Evolutionary conservation across 2,888 invertebrate genomes (phyloP), one percentile per base, ranked within the genome.

Genomic region (Dorcus hopei): DNA sequence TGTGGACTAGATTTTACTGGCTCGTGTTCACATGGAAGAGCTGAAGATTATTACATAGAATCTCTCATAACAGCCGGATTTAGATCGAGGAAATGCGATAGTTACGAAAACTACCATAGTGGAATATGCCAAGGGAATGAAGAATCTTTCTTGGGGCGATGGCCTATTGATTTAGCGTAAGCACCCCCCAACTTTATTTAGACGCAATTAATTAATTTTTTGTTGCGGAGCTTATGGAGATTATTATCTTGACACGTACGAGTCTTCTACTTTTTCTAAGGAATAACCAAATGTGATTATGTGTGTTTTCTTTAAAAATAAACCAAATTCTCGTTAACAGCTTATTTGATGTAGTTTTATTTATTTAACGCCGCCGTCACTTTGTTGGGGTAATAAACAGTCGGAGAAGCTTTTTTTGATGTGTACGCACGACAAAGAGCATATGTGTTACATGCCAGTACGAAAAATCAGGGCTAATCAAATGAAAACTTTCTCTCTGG

Each of bases 41-140:
- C 79, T 3, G 70, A 72, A n/a, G 33, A 63, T 39, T 79, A 76
- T 58, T 79, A 73, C 57, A 69, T 73, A 9, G 79, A 80, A 66
- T 70, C 78, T 0, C 64, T 79, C 4, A 47, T 26, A 41, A 23
- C 45, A 1, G 9, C 45, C 4, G 54, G 57, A n/a, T 79, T 79
- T 61, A 58, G 62, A 3, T 69, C 74, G 8, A 16, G n/a, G 26
- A 45, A 11, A 6, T 65, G 65, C 40, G 39, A 33, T 2, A 60
- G 53, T 43, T 52, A 54, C 33, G 41, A 54, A 7, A 54, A 61
- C n/a, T 63, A 54, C 50, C 42, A 54, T 19, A 54, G 39, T 14
- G 63, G 61, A 38, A n/a, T 9, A 8, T 65, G 65, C 42, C 19
- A 52, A 38, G 48, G 47, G 11, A 61, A 61, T 41, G 16, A 49